A percentile compares a stretch with the other conserved stretches of the same genome.
These are phyloP conservation scores for Tupiocoris notatus DNA, from an alignment of 2,888 invertebrate genomes.

Conservation along the genomic window DNA sequence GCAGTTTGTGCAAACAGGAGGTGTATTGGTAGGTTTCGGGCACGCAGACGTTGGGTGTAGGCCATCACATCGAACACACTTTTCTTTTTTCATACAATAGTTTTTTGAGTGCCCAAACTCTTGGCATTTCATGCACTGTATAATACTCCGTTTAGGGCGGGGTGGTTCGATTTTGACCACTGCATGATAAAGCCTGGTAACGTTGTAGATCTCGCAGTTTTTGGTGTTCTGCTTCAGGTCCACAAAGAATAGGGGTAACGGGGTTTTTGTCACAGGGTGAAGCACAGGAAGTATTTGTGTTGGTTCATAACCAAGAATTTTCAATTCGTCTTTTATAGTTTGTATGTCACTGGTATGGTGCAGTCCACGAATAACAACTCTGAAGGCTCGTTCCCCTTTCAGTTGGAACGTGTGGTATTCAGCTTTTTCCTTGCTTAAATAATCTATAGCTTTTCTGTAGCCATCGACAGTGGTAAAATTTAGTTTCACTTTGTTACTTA, in stretches of 20 bases:
- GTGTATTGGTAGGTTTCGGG: not conserved
- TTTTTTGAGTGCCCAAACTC: slow-evolving; percentile 11
- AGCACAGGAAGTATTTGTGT: not conserved
- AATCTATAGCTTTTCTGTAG: not conserved
- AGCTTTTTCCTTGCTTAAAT: not conserved
- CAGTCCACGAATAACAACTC: too few species aligned
- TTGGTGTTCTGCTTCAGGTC: not conserved
- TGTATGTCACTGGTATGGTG: not conserved
- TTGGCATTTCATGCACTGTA: not conserved
- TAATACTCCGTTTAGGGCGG: not conserved
- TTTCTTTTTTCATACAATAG: not conserved
- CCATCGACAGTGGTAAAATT: slow-evolving; percentile 1
- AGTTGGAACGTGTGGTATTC: slow-evolving; percentile 5
- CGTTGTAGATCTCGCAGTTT: not conserved
- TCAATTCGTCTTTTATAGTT: not conserved
- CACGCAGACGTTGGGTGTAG: not conserved
- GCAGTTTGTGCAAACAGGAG: not conserved
- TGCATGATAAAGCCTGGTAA: not conserved
- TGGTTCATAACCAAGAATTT: not conserved
- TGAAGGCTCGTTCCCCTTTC: not conserved
- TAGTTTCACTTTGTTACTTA: slow-evolving; percentile 4
- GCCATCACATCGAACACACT: slow-evolving; percentile 3
- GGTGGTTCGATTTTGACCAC: not conserved
- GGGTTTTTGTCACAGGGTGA: not conserved
- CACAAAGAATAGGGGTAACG: slow-evolving; percentile 1